These are phyloP conservation scores for Arnoldichthys spilopterus DNA, from an alignment of 2,797 vertebrate genomes.

Conservation along the genomic window DNA sequence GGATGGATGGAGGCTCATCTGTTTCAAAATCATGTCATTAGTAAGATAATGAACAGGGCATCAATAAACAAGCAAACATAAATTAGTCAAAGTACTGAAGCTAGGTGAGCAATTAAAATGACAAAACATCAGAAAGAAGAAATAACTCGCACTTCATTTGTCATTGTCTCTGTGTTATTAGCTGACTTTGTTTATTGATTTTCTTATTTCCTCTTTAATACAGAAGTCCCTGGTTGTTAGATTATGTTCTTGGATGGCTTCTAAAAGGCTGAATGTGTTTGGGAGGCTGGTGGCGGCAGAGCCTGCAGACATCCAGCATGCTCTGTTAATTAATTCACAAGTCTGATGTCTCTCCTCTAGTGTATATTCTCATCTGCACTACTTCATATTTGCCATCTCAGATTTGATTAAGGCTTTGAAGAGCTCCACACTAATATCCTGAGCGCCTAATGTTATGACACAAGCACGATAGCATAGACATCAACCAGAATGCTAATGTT, in stretches of 20 bases:
- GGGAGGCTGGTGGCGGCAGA: background rate
- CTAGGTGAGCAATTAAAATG: background rate
- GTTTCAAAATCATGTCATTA: background rate
- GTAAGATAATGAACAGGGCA: background rate
- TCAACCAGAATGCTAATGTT: conserved; percentile 10
- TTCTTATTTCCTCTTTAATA: background rate
- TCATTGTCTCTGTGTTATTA: background rate
- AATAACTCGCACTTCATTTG: background rate
- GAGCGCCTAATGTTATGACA: conserved; percentile 11
- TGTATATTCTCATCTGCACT: conserved; percentile 25
- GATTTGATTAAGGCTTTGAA: conserved; percentile 28
- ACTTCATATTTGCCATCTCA: conserved; percentile 13
- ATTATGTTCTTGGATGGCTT: background rate
- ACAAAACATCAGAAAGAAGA: background rate
- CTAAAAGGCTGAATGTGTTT: conserved; percentile 2
- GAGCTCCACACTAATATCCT: conserved; percentile 25
- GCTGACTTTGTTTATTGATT: background rate
- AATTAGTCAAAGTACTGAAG: background rate
- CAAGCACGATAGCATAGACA: background rate
- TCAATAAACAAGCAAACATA: background rate
- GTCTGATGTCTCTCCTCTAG: conserved; percentile 23
- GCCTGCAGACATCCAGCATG: conserved; percentile 20
- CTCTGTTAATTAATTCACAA: conserved; percentile 49
- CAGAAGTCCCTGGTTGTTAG: background rate
- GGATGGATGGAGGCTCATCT: background rate